Evolutionary conservation across 2,113 vertebrate genomes (phyloP), one percentile per base, ranked within the genome.

Genomic region (Anoplopoma fimbria): DNA sequence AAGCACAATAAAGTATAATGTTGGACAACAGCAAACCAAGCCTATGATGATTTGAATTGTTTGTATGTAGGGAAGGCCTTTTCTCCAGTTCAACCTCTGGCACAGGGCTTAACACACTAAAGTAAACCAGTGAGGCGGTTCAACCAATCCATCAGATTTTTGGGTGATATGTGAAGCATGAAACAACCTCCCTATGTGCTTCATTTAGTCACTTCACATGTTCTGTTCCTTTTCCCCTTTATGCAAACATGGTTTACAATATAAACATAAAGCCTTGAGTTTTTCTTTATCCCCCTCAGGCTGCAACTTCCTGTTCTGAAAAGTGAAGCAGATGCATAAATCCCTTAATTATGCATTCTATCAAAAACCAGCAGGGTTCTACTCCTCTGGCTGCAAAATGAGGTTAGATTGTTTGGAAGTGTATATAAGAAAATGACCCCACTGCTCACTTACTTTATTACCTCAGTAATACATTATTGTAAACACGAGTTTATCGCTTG

Each of bases 151-250:
- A 70, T 64, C 8, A 42, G 67, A 51, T 64, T 75, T 75, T 72
- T 9, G 75, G 42, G 6, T 27, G 57, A 75, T 62, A 78, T 36
- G 31, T 60, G 36, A 75, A 67, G 77, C 77, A 79, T 82, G 49
- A 84, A 84, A 77, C 49, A 33, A 75, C 21, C 1, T 77, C 38
- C n/a, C 40, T 49, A 15, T 73, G 69, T 49, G 57, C 73, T 77
- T 77, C 27, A 79, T 71, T 67, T 82, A 82, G 58, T 69, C 31
- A 57, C 33, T 57, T 49, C 53, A 25, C 36, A 42, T 53, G 25
- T 51, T 63, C 10, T 55, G n/a, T 77, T 83, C 60, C 29, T 23
- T 17, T 31, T 51, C 29, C 6, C 10, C 27, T 40, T 38, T 9
- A 47, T 38, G 47, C 34, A 75, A 47, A 47, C 3, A 7, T 31